phyloP scores from a whole-genome alignment of 2,113 vertebrate species.

The Tetrax tetrax region DNA sequence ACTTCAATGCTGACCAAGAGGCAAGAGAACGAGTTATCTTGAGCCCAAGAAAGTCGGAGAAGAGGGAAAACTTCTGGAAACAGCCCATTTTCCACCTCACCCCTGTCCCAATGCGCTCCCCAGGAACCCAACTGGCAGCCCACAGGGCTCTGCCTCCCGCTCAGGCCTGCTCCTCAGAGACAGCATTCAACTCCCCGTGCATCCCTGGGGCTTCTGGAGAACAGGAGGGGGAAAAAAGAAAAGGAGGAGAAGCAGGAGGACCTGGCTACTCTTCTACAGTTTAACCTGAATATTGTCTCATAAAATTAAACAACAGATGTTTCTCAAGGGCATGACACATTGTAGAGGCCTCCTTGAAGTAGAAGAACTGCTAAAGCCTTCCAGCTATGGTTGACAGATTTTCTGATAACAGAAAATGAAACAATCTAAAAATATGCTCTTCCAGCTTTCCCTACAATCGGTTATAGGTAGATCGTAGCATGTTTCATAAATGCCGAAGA shows the following conservation, averaged over 20 bases:
- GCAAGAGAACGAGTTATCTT: not conserved
- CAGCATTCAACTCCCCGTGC: fast-evolving
- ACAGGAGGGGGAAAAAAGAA: not conserved
- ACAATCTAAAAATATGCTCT: constrained; percentile 24
- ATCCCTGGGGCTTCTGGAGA: fast-evolving
- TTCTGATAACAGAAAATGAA: constrained; percentile 39
- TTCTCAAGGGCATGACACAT: not conserved
- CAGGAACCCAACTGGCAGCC: fast-evolving
- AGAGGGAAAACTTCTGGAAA: not conserved
- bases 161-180: not conserved
- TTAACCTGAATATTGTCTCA: not conserved
- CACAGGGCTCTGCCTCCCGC: fast-evolving
- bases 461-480: constrained; percentile 1
- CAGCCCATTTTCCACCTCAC: not conserved
- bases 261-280: not conserved
- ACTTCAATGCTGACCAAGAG: not conserved
- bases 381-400: constrained; percentile 11
- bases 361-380: not conserved
- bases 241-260: not conserved
- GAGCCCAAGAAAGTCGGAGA: not conserved
- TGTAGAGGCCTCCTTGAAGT: not conserved
- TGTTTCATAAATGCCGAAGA: constrained; percentile 1
- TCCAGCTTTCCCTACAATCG: not conserved
- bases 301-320: constrained; percentile 4
- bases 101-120: fast-evolving